These are phyloP conservation scores for Tachina fera DNA, from an alignment of 2,888 invertebrate species.

Conservation along the genomic window DNA sequence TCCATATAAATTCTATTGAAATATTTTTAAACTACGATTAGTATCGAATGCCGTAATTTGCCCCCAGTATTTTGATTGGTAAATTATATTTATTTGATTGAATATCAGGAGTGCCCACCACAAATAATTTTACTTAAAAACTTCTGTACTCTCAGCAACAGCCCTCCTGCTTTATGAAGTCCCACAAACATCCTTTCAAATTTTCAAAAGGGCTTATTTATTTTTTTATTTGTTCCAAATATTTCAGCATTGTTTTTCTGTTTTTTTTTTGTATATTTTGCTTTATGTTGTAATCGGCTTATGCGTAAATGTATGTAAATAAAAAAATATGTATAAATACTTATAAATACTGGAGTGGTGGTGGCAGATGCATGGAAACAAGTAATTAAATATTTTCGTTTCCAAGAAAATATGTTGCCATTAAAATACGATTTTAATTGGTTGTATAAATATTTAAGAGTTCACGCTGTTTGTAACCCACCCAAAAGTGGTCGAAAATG, in stretches of 20 bases:
- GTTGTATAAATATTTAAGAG: conserved; percentile 9
- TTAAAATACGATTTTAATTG: conserved; percentile 25
- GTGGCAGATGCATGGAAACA: not conserved
- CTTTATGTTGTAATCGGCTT: conserved; percentile 10
- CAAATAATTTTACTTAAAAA: too few species aligned
- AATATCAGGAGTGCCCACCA: too few species aligned
- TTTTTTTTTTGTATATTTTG: not conserved
- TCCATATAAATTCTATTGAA: too few species aligned
- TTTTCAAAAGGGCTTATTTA: not conserved
- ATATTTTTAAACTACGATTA: too few species aligned
- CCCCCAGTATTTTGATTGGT: too few species aligned
- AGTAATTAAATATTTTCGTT: not conserved
- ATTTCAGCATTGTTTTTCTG: not conserved
- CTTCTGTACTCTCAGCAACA: too few species aligned
- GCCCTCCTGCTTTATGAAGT: too few species aligned
- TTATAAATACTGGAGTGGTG: not conserved
- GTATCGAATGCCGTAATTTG: too few species aligned
- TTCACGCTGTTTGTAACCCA: not conserved
- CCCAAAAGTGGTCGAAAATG: not conserved
- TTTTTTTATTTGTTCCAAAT: too few species aligned
- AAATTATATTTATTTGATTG: too few species aligned
- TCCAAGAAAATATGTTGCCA: not conserved
- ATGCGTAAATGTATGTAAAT: too few species aligned
- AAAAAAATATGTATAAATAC: not conserved
- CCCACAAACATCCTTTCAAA: not conserved